Conservation (phyloP, 2,888 invertebrate genomes). For the Caenorhabditis auriculariae region DNA sequence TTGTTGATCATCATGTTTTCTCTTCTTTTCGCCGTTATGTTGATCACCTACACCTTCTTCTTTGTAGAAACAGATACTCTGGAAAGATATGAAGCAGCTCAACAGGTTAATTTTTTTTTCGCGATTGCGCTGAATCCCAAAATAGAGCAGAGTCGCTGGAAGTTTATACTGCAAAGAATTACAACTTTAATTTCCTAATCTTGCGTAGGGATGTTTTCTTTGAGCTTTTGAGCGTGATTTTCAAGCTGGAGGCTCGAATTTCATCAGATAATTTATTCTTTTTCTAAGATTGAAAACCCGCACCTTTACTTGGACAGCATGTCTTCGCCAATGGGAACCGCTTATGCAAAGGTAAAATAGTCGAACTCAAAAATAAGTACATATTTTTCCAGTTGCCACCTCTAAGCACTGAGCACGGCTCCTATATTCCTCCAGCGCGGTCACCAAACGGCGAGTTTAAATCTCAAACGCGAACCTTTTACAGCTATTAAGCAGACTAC, state of each 20-base stretch:
- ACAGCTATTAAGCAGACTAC: conserved; percentile 34
- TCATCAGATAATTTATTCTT: no score
- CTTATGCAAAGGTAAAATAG: background rate
- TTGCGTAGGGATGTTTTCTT: no score
- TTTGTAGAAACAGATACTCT: conserved; percentile 13
- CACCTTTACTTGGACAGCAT: no score
- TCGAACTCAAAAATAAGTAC: background rate
- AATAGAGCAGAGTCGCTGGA: no score
- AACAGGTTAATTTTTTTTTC: no score
- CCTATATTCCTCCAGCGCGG: conserved; percentile 22
- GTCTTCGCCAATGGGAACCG: conserved; percentile 2
- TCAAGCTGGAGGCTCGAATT: no score
- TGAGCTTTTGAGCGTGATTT: no score
- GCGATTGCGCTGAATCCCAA: no score
- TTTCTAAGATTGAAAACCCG: no score
- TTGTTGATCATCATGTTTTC: conserved; percentile 49
- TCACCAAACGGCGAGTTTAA: conserved; percentile 36
- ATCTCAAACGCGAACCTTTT: conserved; percentile 42
- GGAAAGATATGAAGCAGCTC: background rate
- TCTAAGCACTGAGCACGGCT: conserved; percentile 21
- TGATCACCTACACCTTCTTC: conserved; percentile 56
- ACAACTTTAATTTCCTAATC: no score
- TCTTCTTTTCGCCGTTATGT: conserved; percentile 46
- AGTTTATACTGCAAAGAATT: no score
- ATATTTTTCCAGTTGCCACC: conserved; percentile 12